These are phyloP conservation scores for Yponomeuta evonymella DNA, from an alignment of 2,888 invertebrate genomes.

Conservation along the genomic window DNA sequence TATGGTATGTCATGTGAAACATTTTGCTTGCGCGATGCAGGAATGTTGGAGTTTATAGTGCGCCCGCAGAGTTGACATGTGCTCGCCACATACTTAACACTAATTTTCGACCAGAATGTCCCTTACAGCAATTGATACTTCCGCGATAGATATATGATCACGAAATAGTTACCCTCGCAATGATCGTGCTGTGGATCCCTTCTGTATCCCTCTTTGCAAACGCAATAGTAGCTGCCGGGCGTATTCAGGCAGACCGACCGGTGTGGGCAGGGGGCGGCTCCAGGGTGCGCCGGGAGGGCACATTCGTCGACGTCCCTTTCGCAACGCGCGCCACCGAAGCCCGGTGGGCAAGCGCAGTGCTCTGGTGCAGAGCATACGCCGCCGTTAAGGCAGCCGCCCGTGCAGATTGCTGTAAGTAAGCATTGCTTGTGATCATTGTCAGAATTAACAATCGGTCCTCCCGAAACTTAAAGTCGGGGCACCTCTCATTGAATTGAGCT, in stretches of 20 bases:
- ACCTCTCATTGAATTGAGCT: too few relatives aligned
- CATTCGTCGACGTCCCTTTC: constrained; percentile 93
- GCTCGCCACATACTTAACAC: too few relatives aligned
- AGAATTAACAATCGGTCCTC: background rate
- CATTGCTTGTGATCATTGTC: background rate
- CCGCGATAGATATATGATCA: too few relatives aligned
- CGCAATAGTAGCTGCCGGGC: constrained; percentile 93
- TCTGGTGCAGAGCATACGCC: constrained; percentile 87
- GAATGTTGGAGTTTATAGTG: too few relatives aligned
- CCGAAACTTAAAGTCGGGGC: too few relatives aligned
- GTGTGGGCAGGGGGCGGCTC: constrained; percentile 83
- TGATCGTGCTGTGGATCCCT: constrained; percentile 73
- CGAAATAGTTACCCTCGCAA: constrained; percentile 73
- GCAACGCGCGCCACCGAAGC: constrained; percentile 89
- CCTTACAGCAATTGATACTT: too few relatives aligned
- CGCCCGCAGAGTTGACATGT: too few relatives aligned
- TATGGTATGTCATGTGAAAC: too few relatives aligned
- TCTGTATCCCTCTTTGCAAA: constrained; percentile 87
- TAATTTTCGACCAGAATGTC: too few relatives aligned
- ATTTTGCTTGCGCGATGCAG: too few relatives aligned
- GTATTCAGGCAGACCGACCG: constrained; percentile 89
- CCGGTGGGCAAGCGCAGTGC: constrained; percentile 85
- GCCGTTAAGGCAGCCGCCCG: constrained; percentile 88
- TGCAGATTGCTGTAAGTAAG: constrained; percentile 83
- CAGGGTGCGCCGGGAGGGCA: constrained; percentile 82